Base-by-base conservation (phyloP, 2,888 invertebrate species). In the Plagodis pulveraria region DNA sequence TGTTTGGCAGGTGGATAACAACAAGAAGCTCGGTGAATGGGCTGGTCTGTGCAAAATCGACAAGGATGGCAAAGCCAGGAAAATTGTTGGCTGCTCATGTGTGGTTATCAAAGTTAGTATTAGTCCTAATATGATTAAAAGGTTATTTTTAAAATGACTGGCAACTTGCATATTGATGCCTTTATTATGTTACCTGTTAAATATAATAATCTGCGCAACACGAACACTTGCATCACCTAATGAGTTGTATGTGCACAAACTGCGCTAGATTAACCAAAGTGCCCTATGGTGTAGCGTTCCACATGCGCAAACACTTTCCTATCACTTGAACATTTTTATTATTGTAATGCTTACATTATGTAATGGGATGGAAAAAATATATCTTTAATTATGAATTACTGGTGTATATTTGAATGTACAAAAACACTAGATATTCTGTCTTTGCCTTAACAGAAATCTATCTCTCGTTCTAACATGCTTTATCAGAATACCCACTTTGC, bases 21-120 rank as follows among this genome's bases (percentile, higher is more conserved):
- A 99, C 94, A 99, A 99, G 93, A 99, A 99, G 86, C 95, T 99
- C 57, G 99, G 99, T 49, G 99, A 99, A 94, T 99, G 99, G 99
- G 98, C 99, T 49, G 99, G 99, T 71, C 95, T 99, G 63, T 99
- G 99, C 94, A 99, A 99, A 94, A 98, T 99, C 81, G 99, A 99
- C 94, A 98, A 97, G 84, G 98, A 99, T 76, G 99, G 99, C 81
- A 99, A 99, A 87, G 98, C 99, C 65, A 95, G 99, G 76, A 99
- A 99, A 94, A 98, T 99, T 69, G 99, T 99, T 73, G 98, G 99
- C 56, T 99, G 99, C 94, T 99, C 99, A 5, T 98, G 98, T 84
- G 99, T 99, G 65, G 99, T 99, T 65, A 97, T 99, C 87, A 98
- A 96, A 94, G 96, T 96, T 81, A 89, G 88, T 49, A 38, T 12